phyloP scores from a whole-genome alignment of 2,888 invertebrate genomes.

The Onthophagus sagittarius region DNA sequence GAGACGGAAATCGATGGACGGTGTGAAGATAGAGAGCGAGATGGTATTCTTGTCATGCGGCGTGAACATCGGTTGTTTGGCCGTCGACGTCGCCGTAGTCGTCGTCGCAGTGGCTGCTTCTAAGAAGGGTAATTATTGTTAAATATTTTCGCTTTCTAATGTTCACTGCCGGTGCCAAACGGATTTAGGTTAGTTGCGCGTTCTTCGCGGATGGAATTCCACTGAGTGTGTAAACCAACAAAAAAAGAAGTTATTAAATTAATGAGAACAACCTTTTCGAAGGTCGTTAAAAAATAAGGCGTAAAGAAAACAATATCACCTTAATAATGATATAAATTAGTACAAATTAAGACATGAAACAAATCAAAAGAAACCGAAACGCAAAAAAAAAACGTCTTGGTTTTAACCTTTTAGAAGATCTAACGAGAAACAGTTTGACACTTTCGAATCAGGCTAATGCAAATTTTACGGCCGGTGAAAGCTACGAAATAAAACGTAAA shows the following conservation, averaged over 20 bases:
- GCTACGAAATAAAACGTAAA: not conserved
- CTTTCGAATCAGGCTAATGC: not conserved
- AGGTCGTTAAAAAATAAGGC: not conserved
- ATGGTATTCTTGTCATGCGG: slow-evolving; percentile 33
- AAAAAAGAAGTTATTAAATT: not conserved
- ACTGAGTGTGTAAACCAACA: not conserved
- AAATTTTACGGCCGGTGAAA: not conserved
- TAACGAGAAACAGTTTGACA: not conserved
- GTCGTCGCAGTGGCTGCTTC: slow-evolving; percentile 33
- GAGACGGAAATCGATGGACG: not conserved
- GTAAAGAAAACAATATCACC: too few relatives aligned
- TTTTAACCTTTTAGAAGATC: not conserved
- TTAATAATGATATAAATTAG: not conserved
- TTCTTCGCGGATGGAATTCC: not conserved
- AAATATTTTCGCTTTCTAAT: slow-evolving; percentile 46
- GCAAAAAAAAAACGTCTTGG: too few relatives aligned
- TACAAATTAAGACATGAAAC: too few relatives aligned
- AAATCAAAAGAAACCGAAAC: too few relatives aligned
- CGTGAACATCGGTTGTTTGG: slow-evolving; percentile 26
- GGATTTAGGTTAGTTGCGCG: slow-evolving; percentile 38
- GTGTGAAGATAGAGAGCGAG: not conserved
- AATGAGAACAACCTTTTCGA: not conserved
- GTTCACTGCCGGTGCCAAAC: slow-evolving; percentile 36
- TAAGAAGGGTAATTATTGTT: slow-evolving; percentile 42
- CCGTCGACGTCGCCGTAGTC: too few relatives aligned